Percentiles rank a stretch among this genome's conserved stretches.
These are phyloP conservation scores for Harlomillsia oculata DNA, from an alignment of 1,140 invertebrate genomes.

Conservation along the genomic window DNA sequence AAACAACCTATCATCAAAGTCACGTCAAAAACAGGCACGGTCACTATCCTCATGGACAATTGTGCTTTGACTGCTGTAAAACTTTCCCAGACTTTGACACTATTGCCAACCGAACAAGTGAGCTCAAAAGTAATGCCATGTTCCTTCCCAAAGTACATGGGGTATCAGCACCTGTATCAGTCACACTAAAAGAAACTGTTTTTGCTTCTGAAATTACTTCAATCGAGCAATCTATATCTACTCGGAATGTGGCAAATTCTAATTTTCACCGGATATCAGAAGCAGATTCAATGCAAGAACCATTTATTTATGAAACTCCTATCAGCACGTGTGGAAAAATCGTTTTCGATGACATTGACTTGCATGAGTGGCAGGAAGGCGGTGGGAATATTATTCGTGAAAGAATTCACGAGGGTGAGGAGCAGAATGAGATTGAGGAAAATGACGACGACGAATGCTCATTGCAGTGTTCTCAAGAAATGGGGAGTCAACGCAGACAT, in stretches of 20 bases:
- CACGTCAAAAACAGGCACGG: slow-evolving; percentile 20
- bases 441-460: slow-evolving; percentile 1
- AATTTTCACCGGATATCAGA: neutral
- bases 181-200: slow-evolving; percentile 34
- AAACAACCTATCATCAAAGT: slow-evolving; percentile 9
- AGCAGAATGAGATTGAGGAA: slow-evolving; percentile 2
- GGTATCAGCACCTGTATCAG: neutral
- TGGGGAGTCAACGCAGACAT: too few species aligned
- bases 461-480: too few species aligned
- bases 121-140: neutral
- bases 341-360: slow-evolving; percentile 69
- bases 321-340: slow-evolving; percentile 61
- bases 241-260: too few species aligned
- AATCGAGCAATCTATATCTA: slow-evolving; percentile 28
- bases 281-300: neutral
- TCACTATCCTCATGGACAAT: slow-evolving; percentile 11
- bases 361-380: slow-evolving; percentile 43
- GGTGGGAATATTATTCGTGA: slow-evolving; percentile 33
- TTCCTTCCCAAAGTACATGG: slow-evolving; percentile 8
- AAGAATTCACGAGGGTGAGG: slow-evolving; percentile 21
- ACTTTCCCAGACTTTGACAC: slow-evolving; percentile 7
- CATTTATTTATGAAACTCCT: slow-evolving; percentile 38
- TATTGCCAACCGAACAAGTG: neutral
- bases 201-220: slow-evolving; percentile 34
- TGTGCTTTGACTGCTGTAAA: slow-evolving; percentile 15